Conservation (phyloP, 2,888 invertebrate genomes). For the Girardia tigrina region DNA sequence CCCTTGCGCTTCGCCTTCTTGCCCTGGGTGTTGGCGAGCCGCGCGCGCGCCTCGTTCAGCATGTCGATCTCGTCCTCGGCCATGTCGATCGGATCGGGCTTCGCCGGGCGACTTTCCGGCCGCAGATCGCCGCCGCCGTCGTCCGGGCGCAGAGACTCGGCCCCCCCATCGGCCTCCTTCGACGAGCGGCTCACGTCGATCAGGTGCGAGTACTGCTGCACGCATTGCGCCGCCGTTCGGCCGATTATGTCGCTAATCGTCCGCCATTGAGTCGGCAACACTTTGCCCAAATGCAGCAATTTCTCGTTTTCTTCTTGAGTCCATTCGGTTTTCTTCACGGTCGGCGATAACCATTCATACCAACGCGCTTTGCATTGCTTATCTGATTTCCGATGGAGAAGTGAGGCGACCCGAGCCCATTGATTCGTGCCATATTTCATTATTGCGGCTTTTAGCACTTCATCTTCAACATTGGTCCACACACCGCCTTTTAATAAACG, state of each 20-base stretch:
- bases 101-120: constrained; percentile 95
- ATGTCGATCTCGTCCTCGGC: constrained; percentile 99
- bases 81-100: constrained; percentile 98
- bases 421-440: constrained; percentile 99
- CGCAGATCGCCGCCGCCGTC: constrained; percentile 99
- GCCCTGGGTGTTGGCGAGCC: constrained; percentile 88
- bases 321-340: constrained; percentile 99
- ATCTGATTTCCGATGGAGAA: constrained; percentile 90
- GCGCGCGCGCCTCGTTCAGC: constrained; percentile 92
- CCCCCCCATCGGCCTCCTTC: constrained; percentile 42
- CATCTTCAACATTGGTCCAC: constrained; percentile 69
- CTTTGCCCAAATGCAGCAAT: constrained; percentile 81
- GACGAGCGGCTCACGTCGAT: neutral
- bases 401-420: constrained; percentile 95
- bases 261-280: constrained; percentile 99
- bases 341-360: constrained; percentile 95
- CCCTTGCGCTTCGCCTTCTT: constrained; percentile 61
- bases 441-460: constrained; percentile 97
- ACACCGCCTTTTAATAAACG: neutral
- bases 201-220: constrained; percentile 57
- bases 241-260: constrained; percentile 90
- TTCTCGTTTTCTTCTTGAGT: constrained; percentile 97
- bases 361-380: constrained; percentile 98
- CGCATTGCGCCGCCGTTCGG: constrained; percentile 89
- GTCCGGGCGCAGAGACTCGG: constrained; percentile 89